phyloP scores from a whole-genome alignment of 2,113 vertebrate species.

The Dromiciops gliroides region DNA sequence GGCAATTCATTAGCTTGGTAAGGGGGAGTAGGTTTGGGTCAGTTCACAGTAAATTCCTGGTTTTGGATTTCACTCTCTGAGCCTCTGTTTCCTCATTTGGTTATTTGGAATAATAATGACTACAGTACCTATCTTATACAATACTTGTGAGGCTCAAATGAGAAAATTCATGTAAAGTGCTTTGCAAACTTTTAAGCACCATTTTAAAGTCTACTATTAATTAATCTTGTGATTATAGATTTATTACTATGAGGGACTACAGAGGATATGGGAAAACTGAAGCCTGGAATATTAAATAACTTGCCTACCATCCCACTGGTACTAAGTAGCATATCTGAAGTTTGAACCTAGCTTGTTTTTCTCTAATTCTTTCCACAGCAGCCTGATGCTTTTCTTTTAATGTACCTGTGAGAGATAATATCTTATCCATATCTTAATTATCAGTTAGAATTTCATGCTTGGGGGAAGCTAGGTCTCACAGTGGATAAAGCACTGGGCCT shows the following conservation, averaged over 20 bases:
- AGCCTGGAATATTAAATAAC: neutral
- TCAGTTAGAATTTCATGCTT: neutral
- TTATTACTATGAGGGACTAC: neutral
- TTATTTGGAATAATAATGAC: neutral
- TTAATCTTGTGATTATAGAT: neutral
- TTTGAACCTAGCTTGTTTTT: neutral
- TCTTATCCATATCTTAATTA: neutral
- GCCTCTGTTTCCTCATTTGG: neutral
- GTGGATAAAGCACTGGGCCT: too few relatives aligned
- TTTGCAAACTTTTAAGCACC: neutral
- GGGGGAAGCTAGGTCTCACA: too few relatives aligned
- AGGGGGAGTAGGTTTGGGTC: too few relatives aligned
- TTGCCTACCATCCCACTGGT: neutral
- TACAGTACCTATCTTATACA: neutral
- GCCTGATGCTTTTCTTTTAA: neutral
- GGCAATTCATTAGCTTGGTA: too few relatives aligned
- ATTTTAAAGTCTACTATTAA: neutral
- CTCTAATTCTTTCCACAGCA: neutral
- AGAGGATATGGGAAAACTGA: neutral
- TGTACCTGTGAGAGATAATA: neutral
- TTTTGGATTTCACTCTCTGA: too few relatives aligned
- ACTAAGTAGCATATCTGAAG: neutral
- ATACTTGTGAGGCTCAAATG: neutral
- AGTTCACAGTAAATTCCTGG: too few relatives aligned
- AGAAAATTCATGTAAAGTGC: neutral